Evolutionary conservation across 2,888 invertebrate genomes (phyloP).

Genomic region (Andrena chrysosceles): DNA sequence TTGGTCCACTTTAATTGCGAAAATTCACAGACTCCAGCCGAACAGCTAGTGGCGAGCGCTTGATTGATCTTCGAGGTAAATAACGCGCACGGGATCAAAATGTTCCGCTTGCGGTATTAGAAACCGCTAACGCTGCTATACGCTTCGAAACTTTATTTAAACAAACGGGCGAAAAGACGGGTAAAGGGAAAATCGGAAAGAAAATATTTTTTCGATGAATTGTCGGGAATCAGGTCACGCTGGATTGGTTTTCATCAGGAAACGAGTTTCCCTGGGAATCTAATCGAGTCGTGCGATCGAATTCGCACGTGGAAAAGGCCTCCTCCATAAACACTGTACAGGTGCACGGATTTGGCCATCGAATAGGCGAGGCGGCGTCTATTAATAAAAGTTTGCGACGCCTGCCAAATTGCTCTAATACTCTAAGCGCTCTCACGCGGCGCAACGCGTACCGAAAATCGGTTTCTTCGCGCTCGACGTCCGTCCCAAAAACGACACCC

Average conservation of each 20-base stretch:
- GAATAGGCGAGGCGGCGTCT: conserved; percentile 65
- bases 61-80: conserved; percentile 8
- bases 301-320: conserved; percentile 14
- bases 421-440: conserved; percentile 23
- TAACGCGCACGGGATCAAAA: background rate
- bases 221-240: background rate
- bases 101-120: background rate
- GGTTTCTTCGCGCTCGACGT: background rate
- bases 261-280: background rate
- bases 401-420: conserved; percentile 68
- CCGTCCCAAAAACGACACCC: background rate
- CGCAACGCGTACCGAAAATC: conserved; percentile 9
- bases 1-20: conserved; percentile 32
- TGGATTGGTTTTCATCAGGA: background rate
- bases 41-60: background rate
- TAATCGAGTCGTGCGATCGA: background rate
- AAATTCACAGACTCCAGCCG: conserved; percentile 3
- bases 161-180: background rate
- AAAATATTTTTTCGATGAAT: background rate
- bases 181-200: background rate
- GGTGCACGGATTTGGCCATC: conserved; percentile 60
- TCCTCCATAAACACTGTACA: conserved; percentile 55
- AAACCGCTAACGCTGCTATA: background rate
- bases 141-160: background rate
- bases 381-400: conserved; percentile 67